Evolutionary conservation across 2,888 invertebrate species (phyloP).

Genomic region (Pasiphila rectangulata): DNA sequence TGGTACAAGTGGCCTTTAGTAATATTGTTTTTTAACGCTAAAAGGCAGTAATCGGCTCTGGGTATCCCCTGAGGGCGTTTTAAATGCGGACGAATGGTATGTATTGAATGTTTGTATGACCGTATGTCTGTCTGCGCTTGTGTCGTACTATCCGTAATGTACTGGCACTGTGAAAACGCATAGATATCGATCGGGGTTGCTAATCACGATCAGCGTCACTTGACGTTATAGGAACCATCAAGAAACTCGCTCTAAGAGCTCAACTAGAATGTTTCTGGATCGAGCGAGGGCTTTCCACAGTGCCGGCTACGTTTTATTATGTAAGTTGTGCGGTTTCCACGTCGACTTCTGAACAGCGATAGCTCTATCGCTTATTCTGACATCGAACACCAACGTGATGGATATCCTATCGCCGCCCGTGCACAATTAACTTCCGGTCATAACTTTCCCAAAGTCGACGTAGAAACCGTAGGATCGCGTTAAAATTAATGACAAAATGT

Average conservation of each 20-base stretch:
- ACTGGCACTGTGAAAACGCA: conserved; percentile 15
- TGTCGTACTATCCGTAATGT: conserved; percentile 14
- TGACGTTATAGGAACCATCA: too few species aligned
- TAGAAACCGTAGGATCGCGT: conserved; percentile 30
- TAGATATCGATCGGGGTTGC: too few species aligned
- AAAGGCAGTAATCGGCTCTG: conserved; percentile 42
- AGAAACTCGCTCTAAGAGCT: too few species aligned
- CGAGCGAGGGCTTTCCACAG: conserved; percentile 48
- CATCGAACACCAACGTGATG: too few species aligned
- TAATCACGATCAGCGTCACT: too few species aligned
- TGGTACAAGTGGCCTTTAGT: conserved; percentile 26
- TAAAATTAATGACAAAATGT: conserved; percentile 46
- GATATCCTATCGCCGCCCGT: too few species aligned
- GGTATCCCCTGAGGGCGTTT: conserved; percentile 41
- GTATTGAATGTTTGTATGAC: conserved; percentile 40
- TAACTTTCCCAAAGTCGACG: conserved; percentile 14
- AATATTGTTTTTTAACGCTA: conserved; percentile 35
- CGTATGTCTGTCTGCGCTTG: conserved; percentile 27
- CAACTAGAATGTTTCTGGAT: conserved; percentile 28
- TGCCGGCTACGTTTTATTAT: conserved; percentile 48
- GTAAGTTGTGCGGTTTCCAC: conserved; percentile 45
- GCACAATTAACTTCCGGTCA: too few species aligned
- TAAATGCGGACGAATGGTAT: conserved; percentile 38
- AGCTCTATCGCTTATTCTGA: neutral
- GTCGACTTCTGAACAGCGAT: conserved; percentile 21